Percentiles rank a stretch among this genome's conserved stretches.
Conservation (phyloP, 2,113 vertebrate genomes). For the Parus major region DNA sequence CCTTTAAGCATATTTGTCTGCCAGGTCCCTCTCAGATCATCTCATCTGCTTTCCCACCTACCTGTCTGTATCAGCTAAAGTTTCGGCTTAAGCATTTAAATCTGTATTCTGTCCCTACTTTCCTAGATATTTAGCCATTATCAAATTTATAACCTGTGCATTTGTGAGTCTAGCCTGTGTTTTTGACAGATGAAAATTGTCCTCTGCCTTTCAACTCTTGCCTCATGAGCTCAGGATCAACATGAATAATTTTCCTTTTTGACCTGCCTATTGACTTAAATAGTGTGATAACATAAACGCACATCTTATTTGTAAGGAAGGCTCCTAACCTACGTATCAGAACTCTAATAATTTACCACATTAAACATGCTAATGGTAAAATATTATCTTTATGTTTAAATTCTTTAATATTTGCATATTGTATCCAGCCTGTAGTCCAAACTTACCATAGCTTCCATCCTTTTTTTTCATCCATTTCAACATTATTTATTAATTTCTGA, state of each 20-base stretch:
- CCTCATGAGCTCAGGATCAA: neutral
- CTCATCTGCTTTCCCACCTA: neutral
- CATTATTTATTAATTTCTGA: neutral
- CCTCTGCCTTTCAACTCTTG: neutral
- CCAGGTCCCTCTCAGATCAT: neutral
- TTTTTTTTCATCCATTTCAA: neutral
- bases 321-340: neutral
- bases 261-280: neutral
- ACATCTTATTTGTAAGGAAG: neutral
- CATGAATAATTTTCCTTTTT: neutral
- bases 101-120: neutral
- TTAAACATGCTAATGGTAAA: neutral
- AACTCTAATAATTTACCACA: neutral
- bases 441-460: neutral
- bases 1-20: neutral
- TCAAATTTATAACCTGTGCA: neutral
- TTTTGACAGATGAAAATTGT: neutral
- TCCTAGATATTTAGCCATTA: neutral
- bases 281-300: neutral
- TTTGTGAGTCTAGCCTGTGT: neutral
- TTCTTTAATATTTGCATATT: neutral
- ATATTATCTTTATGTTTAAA: neutral
- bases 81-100: neutral
- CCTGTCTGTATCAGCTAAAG: neutral
- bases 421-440: neutral